Percentiles rank a stretch among this genome's conserved stretches.
These are phyloP conservation scores for Pammene fasciana DNA, from an alignment of 2,888 invertebrate genomes.

Conservation along the genomic window DNA sequence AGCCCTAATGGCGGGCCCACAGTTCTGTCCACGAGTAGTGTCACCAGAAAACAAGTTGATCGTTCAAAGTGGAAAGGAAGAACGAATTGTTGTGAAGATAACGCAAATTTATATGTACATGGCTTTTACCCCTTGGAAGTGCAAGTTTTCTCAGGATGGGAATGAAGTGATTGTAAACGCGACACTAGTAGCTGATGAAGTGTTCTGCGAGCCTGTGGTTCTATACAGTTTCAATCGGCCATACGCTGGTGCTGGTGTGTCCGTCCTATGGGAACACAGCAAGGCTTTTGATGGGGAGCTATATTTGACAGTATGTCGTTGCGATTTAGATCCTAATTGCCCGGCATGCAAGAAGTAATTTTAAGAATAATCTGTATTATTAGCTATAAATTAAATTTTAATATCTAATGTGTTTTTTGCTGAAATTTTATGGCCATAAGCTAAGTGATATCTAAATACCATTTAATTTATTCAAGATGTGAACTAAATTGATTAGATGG, in stretches of 20 bases:
- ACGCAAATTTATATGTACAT: conserved; percentile 72
- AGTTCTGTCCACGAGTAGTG: conserved; percentile 66
- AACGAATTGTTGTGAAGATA: conserved; percentile 61
- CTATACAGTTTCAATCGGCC: conserved; percentile 59
- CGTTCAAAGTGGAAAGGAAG: conserved; percentile 61
- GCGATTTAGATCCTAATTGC: conserved; percentile 63
- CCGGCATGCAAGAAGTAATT: conserved; percentile 53
- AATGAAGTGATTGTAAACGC: conserved; percentile 56
- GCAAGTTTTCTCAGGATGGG: conserved; percentile 56
- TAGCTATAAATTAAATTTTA: neutral
- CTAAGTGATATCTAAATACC: no score
- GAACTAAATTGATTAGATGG: no score
- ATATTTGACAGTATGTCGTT: conserved; percentile 63
- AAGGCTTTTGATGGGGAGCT: conserved; percentile 66
- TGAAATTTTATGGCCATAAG: no score
- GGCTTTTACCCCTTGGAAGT: conserved; percentile 74
- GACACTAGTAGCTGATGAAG: conserved; percentile 59
- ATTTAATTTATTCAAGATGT: no score
- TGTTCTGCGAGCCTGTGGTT: conserved; percentile 61
- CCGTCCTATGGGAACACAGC: conserved; percentile 66
- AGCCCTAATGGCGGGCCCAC: conserved; percentile 66
- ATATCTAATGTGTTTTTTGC: neutral
- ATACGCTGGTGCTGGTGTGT: conserved; percentile 57
- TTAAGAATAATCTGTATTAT: conserved; percentile 19
- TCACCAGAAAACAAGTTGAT: conserved; percentile 54